Percentiles rank a stretch among this genome's conserved stretches.
Evolutionary conservation across 2,797 vertebrate species (phyloP).

Genomic region (Falco biarmicus): DNA sequence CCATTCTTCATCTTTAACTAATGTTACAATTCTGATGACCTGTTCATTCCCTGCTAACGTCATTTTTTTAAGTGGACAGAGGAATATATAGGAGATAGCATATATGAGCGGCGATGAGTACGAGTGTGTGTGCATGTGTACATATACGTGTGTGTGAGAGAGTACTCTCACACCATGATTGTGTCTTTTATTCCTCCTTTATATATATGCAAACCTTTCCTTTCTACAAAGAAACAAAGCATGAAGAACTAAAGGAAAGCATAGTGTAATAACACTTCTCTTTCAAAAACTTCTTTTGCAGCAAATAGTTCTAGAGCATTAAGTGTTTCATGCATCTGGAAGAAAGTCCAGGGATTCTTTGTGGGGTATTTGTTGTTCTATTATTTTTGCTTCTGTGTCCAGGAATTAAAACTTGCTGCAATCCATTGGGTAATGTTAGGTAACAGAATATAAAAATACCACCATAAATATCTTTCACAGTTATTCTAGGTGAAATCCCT

Average conservation of each 20-base stretch:
- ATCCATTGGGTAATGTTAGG: neutral
- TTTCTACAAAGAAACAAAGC: neutral
- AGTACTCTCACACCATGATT: neutral
- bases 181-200: neutral
- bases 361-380: neutral
- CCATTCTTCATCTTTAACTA: neutral
- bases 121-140: fast-evolving
- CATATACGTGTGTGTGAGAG: neutral
- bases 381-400: neutral
- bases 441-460: neutral
- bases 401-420: neutral
- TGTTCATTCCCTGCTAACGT: neutral
- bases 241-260: neutral
- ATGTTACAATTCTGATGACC: neutral
- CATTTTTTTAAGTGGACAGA: neutral
- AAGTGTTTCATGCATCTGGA: neutral
- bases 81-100: neutral
- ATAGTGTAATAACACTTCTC: fast-evolving
- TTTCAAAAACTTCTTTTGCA: neutral
- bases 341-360: neutral
- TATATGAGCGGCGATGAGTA: neutral
- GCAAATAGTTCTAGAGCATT: neutral
- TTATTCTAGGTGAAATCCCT: neutral
- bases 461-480: neutral
- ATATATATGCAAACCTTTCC: neutral